Evolutionary conservation across 1,140 invertebrate species (phyloP), one percentile per base, ranked within the genome.

Genomic region (Colletes latitarsis): DNA sequence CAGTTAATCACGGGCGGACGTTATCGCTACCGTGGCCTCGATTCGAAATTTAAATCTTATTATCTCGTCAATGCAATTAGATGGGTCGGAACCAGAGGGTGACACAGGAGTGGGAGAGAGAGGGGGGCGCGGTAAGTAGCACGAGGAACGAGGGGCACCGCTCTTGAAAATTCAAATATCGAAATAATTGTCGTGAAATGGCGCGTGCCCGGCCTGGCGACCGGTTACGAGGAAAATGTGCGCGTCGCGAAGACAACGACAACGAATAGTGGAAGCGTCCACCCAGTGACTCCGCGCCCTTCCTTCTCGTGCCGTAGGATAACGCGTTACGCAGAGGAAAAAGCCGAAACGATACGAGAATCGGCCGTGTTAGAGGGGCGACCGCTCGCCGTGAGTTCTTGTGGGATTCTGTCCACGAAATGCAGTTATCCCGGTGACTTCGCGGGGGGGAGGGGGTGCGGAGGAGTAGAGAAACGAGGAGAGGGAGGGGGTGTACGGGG

Each of bases 381-480:
- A 92, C 92, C 88, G 90, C 80, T 93, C 92, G 89, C 89, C 89
- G 89, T 91, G 92, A 93, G 90, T 93, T 92, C 92, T 93, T 93
- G 91, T 91, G 90, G 91, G 92, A 92, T 93, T 93, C 92, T 93
- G 92, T 91, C 90, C 90, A 87, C 90, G 91, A 93, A 93, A 93
- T 92, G 92, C 89, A 93, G 92, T 93, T 93, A 93, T 91, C 91
- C 89, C 83, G 82, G 88, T 89, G 90, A 92, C 90, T 88, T 77
- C 78, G 83, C 79, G 81, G 74, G 88, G 89, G 43, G 43, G 4
- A 8, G 43, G 43, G 9, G 10, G 49, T 30, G 49, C 6, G 49
- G 9, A 49, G 49, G 49, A 49, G 49, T 8, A 49, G 49, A 3
- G 9, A 10, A 10, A 49, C 8, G 49, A 49, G 8, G 49, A 49